Percentiles rank a stretch among this genome's conserved stretches.
phyloP scores from a whole-genome alignment of 2,888 invertebrate genomes.

The Microctonus brassicae region DNA sequence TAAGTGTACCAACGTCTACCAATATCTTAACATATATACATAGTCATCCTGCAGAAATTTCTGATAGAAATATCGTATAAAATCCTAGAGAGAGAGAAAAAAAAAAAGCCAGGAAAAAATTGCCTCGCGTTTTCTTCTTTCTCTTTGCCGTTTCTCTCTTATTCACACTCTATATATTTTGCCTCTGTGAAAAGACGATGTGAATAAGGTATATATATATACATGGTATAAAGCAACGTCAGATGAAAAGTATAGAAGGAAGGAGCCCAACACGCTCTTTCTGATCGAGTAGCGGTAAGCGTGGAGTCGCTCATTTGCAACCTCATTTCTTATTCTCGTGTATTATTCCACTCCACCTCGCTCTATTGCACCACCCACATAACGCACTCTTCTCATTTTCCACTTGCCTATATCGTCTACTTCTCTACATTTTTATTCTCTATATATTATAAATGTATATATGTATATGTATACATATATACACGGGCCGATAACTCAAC shows the following conservation, averaged over 20 bases:
- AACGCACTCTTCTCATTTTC: slow-evolving; percentile 24
- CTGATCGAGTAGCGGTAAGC: slow-evolving; percentile 3
- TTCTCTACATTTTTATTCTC: slow-evolving; percentile 10
- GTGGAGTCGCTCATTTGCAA: slow-evolving; percentile 48
- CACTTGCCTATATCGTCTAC: slow-evolving; percentile 28
- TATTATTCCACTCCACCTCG: slow-evolving; percentile 38
- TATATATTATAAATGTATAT: background rate
- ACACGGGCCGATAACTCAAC: slow-evolving; percentile 18
- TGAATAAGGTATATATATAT: background rate
- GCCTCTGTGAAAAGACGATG: background rate
- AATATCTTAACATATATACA: no score
- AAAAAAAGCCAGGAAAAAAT: slow-evolving; percentile 2
- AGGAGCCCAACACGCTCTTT: slow-evolving; percentile 1
- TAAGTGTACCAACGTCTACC: no score
- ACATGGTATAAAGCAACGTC: background rate
- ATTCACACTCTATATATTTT: background rate
- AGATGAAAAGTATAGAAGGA: background rate
- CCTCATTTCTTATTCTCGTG: slow-evolving; percentile 49
- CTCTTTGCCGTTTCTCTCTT: background rate
- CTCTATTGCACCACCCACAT: slow-evolving; percentile 20
- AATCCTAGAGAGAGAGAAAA: background rate
- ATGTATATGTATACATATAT: slow-evolving; percentile 8
- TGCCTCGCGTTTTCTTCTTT: background rate
- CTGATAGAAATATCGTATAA: no score
- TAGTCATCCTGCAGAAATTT: no score